Evolutionary conservation across 2,113 vertebrate species (phyloP).

Genomic region (Pedionomus torquatus): DNA sequence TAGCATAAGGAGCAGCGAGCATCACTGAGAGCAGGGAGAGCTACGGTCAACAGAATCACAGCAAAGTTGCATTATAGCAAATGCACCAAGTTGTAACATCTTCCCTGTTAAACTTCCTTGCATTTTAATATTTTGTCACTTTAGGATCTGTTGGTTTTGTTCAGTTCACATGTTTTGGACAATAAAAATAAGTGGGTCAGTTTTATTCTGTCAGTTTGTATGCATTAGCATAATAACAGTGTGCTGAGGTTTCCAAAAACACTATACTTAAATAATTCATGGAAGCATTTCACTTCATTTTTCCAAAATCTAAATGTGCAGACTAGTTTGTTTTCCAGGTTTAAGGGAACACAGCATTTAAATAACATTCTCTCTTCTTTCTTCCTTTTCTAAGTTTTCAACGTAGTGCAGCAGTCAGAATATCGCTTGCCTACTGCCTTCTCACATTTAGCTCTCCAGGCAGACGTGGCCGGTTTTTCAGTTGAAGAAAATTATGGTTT

Average conservation of each 20-base stretch:
- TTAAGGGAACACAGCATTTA: background rate
- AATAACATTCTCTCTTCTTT: background rate
- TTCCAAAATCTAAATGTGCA: background rate
- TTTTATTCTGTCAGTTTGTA: background rate
- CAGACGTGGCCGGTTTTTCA: background rate
- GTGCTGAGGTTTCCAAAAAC: background rate
- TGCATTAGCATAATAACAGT: background rate
- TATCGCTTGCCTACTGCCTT: background rate
- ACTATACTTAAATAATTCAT: constrained; percentile 15
- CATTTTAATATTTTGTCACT: background rate
- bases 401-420: background rate
- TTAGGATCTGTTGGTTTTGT: background rate
- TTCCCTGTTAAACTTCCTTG: background rate
- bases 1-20: background rate
- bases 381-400: background rate
- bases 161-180: background rate
- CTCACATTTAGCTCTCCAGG: background rate
- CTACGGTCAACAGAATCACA: rapidly evolving
- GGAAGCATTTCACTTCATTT: background rate
- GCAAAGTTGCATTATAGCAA: background rate
- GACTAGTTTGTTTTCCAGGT: background rate
- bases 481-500: background rate
- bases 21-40: too few relatives aligned
- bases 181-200: background rate
- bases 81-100: background rate